These are phyloP conservation scores for Peromyscus melanophrys DNA, from an alignment of 2,797 vertebrate genomes.

Conservation along the genomic window DNA sequence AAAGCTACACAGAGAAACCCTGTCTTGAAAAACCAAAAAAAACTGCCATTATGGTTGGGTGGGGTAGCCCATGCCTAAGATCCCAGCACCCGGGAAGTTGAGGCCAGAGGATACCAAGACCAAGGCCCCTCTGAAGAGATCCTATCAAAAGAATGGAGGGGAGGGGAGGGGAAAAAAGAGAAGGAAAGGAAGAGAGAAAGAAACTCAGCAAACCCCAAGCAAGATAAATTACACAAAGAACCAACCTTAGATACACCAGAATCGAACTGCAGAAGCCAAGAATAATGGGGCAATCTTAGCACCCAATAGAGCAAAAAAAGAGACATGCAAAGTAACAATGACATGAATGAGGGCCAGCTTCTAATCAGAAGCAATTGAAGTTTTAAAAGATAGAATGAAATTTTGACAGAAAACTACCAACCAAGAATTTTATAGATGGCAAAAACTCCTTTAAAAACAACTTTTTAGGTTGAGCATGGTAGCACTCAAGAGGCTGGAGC, in stretches of 20 bases:
- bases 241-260: not conserved
- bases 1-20: no score
- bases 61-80: not conserved
- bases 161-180: not conserved
- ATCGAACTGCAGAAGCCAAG: not conserved
- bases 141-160: not conserved
- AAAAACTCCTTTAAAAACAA: not conserved
- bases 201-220: not conserved
- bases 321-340: not conserved
- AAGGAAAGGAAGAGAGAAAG: not conserved
- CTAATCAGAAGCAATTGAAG: not conserved
- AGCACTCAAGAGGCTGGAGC: not conserved
- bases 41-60: not conserved
- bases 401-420: not conserved
- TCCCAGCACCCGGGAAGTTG: not conserved
- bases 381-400: not conserved
- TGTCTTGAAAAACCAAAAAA: no score
- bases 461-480: not conserved
- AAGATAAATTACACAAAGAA: not conserved
- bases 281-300: not conserved
- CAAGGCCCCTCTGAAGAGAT: not conserved
- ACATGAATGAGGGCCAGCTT: not conserved
- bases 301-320: not conserved
- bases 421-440: not conserved
- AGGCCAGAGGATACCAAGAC: not conserved